Base-by-base conservation (phyloP, 2,113 vertebrate genomes). In the Catharus fuscescens region DNA sequence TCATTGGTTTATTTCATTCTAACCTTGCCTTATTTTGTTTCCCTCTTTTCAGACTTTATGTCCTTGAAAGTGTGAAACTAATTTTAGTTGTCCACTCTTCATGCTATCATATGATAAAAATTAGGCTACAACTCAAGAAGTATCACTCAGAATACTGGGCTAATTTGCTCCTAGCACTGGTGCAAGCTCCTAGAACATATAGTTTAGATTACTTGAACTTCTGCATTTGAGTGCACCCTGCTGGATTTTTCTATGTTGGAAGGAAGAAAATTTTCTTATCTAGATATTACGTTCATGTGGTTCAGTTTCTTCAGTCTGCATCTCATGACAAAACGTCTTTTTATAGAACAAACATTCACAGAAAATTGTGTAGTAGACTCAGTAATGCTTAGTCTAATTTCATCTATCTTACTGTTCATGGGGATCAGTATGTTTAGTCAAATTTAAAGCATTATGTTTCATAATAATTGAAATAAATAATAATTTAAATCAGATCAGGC, bases 191-290 rank as follows among this genome's bases (percentile, higher is more conserved):
- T 60, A 48, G 57, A 87, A 64, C 11, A 66, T 23, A 26, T 14
- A 91, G 29, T 88, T 77, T 67, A 71, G 24, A 86, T 87, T 79
- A 54, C 59, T 88, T 72, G 50, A 96, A 94, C 31, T 91, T 97
- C 56, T 95, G 95, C 59, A 88, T 97, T 93, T 94, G 93, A 97
- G 90, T 97, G 95, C 95, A 95, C 93, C 87, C 94, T 97, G 81
- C 94, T 97, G 96, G 94, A 82, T 96, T 95, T 90, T 67, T 62
- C 20, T 65, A 4, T 80, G 47, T 52, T 80, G 88, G 52, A 80
- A 88, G 82, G 16, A 69, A 32, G 25, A 53, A 65, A 54, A 23
- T 20, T n/a, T 78, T 86, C 61, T 69, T 56, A 66, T n/a, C 47
- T 67, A 36, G 61, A 29, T 67, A 44, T 62, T 67, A 47, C 5